Conservation (phyloP, 2,797 vertebrate species). For the Gallirallus australis region DNA sequence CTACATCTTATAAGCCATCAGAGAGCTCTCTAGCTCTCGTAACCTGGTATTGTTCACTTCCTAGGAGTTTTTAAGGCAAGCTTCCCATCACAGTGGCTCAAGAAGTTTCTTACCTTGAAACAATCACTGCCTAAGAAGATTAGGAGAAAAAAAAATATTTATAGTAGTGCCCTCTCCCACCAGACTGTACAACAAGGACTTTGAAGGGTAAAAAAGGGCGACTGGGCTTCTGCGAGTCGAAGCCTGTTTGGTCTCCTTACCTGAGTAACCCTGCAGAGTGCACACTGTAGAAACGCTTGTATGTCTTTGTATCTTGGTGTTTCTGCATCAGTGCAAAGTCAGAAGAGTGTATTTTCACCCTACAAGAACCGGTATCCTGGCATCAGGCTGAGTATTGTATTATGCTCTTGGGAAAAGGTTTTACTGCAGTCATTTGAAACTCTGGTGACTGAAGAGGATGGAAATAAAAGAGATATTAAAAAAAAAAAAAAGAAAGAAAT, state of each 20-base stretch:
- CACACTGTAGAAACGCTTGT: neutral
- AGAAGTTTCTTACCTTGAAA: neutral
- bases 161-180: neutral
- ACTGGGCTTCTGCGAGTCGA: neutral
- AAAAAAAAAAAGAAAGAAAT: conserved; percentile 1
- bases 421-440: conserved; percentile 58
- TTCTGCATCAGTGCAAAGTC: neutral
- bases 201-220: neutral
- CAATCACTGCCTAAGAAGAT: neutral
- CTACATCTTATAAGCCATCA: neutral
- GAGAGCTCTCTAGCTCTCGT: neutral
- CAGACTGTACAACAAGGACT: neutral
- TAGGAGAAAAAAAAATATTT: neutral
- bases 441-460: conserved; percentile 44
- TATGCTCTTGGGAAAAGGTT: conserved; percentile 41
- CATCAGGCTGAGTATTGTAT: conserved; percentile 32
- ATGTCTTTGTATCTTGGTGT: neutral
- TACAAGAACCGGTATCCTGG: neutral
- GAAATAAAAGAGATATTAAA: neutral
- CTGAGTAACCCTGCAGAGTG: neutral
- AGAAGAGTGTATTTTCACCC: conserved; percentile 21
- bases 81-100: neutral
- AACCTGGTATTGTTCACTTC: neutral
- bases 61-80: neutral
- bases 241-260: neutral